phyloP scores from a whole-genome alignment of 2,888 invertebrate genomes.

The Scaptomyza cyrtandrae region DNA sequence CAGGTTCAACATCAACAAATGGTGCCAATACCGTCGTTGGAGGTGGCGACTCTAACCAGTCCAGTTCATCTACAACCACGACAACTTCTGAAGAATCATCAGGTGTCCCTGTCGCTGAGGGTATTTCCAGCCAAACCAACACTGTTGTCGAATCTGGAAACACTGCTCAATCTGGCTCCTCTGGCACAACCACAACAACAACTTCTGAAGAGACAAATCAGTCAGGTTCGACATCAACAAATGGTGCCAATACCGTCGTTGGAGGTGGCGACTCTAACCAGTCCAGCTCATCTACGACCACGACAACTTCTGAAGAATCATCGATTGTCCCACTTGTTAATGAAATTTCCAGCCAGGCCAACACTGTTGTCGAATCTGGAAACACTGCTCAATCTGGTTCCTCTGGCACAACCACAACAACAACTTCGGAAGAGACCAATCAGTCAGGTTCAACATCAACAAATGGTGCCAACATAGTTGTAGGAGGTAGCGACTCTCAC shows the following conservation, averaged over 20 bases:
- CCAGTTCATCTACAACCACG: neutral
- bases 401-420: no score
- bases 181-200: neutral
- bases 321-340: neutral
- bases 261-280: no score
- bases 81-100: neutral
- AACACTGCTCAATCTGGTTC: neutral
- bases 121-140: neutral
- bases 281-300: no score
- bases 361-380: slow-evolving; percentile 5
- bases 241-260: no score
- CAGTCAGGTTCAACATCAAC: slow-evolving; percentile 5
- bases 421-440: neutral
- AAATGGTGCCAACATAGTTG: neutral
- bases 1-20: neutral
- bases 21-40: neutral
- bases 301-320: neutral
- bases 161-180: neutral
- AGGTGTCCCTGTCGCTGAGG: neutral
- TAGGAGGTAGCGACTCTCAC: neutral
- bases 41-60: slow-evolving; percentile 4
- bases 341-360: neutral
- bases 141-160: slow-evolving; percentile 6
- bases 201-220: no score
- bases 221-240: no score